Conservation (phyloP, 1,140 invertebrate genomes). For the Neelides sp. region DNA sequence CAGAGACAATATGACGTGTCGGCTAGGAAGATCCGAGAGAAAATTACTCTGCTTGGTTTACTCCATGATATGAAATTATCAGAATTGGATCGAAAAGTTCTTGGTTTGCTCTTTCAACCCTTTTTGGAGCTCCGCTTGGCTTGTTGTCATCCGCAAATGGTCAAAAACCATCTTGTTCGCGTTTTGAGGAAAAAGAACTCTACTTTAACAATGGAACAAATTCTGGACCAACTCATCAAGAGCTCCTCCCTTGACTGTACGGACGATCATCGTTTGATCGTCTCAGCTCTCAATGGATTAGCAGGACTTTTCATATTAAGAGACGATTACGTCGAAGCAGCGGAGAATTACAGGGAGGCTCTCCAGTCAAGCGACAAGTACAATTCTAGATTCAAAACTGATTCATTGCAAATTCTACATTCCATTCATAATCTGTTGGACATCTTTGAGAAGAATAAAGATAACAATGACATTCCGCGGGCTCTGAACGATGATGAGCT, state of each 20-base stretch:
- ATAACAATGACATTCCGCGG: constrained; percentile 35
- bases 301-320: constrained; percentile 51
- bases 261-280: constrained; percentile 48
- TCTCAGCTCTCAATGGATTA: constrained; percentile 52
- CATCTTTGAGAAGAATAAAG: constrained; percentile 35
- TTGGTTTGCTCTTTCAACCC: constrained; percentile 44
- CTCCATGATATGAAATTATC: background rate
- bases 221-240: constrained; percentile 50
- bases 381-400: constrained; percentile 42
- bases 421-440: constrained; percentile 53
- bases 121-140: constrained; percentile 54
- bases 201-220: constrained; percentile 54
- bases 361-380: constrained; percentile 44
- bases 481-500: constrained; percentile 44
- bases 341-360: constrained; percentile 48
- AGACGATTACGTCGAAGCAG: constrained; percentile 43
- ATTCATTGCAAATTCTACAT: constrained; percentile 51
- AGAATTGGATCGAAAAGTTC: background rate
- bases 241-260: constrained; percentile 52
- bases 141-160: constrained; percentile 57
- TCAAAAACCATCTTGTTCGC: constrained; percentile 46
- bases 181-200: constrained; percentile 43
- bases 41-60: constrained; percentile 29
- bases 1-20: constrained; percentile 39
- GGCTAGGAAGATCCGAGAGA: constrained; percentile 35